Base-by-base conservation (phyloP, 2,113 vertebrate genomes). In the Centropus bengalensis region DNA sequence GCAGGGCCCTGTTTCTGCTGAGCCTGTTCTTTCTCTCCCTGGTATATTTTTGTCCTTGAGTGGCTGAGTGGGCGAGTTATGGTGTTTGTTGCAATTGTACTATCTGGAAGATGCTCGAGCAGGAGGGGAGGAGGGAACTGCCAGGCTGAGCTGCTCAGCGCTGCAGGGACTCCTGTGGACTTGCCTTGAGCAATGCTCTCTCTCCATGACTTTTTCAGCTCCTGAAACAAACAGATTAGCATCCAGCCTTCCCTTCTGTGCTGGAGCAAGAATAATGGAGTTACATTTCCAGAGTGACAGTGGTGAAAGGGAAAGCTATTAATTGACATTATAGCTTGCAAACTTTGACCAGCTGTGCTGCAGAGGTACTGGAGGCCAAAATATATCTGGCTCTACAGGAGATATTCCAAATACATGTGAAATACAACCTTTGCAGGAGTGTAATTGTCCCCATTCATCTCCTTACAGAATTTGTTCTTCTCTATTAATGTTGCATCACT, bases 51-150 rank as follows among this genome's bases (percentile, higher is more conserved):
- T 71, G 38, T 9, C 42, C 1, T 6, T 2, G 69, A 3, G 26
- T 27, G 70, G 36, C 24, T 45, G 44, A 51, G 56, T 30, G 81
- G 77, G 51, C 1, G 27, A 51, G 60, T 21, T 12, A 16, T 2
- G 5, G n/a, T 4, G 19, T 4, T 32, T 18, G 51, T 47, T 26
- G 51, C 51, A 2, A 13, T 36, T 16, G 38, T 3, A 1, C 63
- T 36, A 2, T 28, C 75, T n/a, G 28, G 15, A n/a, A 24, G 9
- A 2, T 0, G 18, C 64, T 58, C 2, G 8, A 15, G 3, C 12
- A 1, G 82, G n/a, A 27, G 1, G 10, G 56, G 22, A 32, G 16
- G 3, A 5, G 58, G 85, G 47, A 38, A 60, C 47, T 85, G 66
- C 69, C 12, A 5, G 66, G 70, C 69, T 54, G 69, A 66, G 55